Evolutionary conservation across 30 jellyfish, hydroid and myxozoan genomes (phyloP).

Genomic region (Sanderia malayensis): DNA sequence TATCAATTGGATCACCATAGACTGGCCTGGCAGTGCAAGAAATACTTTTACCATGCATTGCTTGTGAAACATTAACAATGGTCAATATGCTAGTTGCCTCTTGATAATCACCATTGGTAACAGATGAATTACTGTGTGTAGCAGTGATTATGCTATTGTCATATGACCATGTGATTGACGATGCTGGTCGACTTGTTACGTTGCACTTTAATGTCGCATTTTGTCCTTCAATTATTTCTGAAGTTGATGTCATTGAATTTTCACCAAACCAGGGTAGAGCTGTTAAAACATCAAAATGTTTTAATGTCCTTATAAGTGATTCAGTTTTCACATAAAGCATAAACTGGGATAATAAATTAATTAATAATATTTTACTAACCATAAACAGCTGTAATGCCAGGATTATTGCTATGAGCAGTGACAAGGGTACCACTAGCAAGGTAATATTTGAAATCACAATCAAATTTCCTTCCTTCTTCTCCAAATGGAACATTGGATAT

Average conservation of each 20-base stretch:
- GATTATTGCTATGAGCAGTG: neutral
- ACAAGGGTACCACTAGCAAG: neutral
- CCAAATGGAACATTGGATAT: neutral
- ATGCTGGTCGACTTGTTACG: slow-evolving; percentile 20
- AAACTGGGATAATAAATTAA: too few species aligned
- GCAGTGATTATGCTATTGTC: slow-evolving; percentile 1
- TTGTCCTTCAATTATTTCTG: neutral
- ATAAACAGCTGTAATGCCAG: neutral
- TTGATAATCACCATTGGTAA: neutral
- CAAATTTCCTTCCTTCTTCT: neutral
- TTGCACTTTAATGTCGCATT: neutral
- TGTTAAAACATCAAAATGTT: too few species aligned
- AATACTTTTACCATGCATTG: slow-evolving; percentile 8
- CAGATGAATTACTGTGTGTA: neutral
- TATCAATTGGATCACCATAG: neutral
- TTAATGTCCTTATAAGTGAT: too few species aligned
- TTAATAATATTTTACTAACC: slow-evolving; percentile 1
- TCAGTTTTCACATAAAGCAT: too few species aligned
- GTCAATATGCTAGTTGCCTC: neutral
- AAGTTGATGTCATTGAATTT: neutral
- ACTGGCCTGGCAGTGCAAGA: slow-evolving; percentile 12
- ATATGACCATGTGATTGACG: neutral
- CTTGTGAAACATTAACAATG: neutral
- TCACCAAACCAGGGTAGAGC: slow-evolving; percentile 8
- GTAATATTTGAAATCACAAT: neutral